Percentiles rank a stretch among this genome's conserved stretches.
These are phyloP conservation scores for Aphidoletes aphidimyza DNA, from an alignment of 2,888 invertebrate genomes.

Conservation along the genomic window DNA sequence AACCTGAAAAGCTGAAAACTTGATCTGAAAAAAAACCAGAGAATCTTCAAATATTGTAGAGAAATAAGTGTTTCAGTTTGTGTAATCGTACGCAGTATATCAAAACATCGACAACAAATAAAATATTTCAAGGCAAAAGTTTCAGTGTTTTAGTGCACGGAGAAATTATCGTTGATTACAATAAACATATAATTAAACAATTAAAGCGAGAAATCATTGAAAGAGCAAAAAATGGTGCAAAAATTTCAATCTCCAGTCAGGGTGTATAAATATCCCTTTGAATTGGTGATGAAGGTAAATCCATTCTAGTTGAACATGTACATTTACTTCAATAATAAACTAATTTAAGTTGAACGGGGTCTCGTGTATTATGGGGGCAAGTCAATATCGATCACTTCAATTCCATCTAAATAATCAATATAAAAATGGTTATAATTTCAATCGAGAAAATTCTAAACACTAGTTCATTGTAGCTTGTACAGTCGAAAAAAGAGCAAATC, in stretches of 20 bases:
- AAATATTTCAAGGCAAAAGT: constrained; percentile 10
- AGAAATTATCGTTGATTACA: neutral
- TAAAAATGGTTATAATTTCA: neutral
- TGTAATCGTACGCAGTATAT: too few relatives aligned
- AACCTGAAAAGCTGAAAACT: too few relatives aligned
- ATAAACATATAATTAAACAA: constrained; percentile 25
- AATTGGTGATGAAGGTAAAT: constrained; percentile 95
- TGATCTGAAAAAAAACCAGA: too few relatives aligned
- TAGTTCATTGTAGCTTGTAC: neutral
- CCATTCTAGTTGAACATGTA: neutral
- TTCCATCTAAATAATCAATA: neutral
- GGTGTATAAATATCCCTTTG: constrained; percentile 95
- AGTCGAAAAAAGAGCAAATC: neutral
- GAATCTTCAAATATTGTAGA: too few relatives aligned
- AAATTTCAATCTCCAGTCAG: constrained; percentile 94
- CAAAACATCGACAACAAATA: too few relatives aligned
- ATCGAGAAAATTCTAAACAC: constrained; percentile 1
- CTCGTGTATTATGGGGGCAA: neutral
- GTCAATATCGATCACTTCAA: neutral
- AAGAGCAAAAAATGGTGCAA: constrained; percentile 82
- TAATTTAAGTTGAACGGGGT: neutral
- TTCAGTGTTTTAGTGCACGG: neutral
- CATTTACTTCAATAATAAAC: neutral
- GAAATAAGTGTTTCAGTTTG: too few relatives aligned
- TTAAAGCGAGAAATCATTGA: neutral